Base-by-base conservation (phyloP, 2,113 vertebrate species). In the Hippocampus zosterae region DNA sequence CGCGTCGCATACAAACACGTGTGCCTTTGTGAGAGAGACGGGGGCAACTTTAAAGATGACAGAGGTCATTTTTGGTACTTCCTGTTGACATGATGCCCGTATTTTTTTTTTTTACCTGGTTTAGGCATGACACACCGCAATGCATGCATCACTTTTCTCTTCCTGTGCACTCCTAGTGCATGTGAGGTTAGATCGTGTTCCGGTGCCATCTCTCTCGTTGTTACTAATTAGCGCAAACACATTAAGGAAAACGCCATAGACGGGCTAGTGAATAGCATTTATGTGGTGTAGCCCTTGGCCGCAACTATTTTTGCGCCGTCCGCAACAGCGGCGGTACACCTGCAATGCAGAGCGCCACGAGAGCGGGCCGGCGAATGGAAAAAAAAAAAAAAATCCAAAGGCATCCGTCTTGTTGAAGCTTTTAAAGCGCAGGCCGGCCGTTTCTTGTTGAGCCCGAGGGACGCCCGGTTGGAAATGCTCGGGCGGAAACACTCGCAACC, bases 341-440 rank as follows among this genome's bases (percentile, higher is more conserved):
- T 67, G 76, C 76, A 78, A 65, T 78, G 70, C 80, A 82, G 61
- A 19, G 53, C 56, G 68, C 64, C 37, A 59, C n/a, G 40, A 10
- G 67, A 61, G 53, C 62, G 0, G 41, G 66, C 52, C 3, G 9
- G 11, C 2, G 53, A 21, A 52, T 5, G 33, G 25, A 33, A 29
- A 60, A 60, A 60, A 33, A 29, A 60, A 60, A 60, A 60, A 16
- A 60, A 37, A 33, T 60, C 12, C 57, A 60, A 55, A 50, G 19
- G 52, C 52, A 55, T 55, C 52, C 11, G 19, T 71, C 40, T 63
- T 27, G 33, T 53, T 23, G 23, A 67, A 63, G 62, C 12, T 65
- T 72, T 68, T 3, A 65, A 59, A 71, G 12, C 3, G 4, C 37
- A 60, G 29, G 8, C 19, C 67, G 37, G 3, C 25, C 53, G 60